Evolutionary conservation across 1,140 invertebrate genomes (phyloP).

Genomic region (Lepidurus packardi): DNA sequence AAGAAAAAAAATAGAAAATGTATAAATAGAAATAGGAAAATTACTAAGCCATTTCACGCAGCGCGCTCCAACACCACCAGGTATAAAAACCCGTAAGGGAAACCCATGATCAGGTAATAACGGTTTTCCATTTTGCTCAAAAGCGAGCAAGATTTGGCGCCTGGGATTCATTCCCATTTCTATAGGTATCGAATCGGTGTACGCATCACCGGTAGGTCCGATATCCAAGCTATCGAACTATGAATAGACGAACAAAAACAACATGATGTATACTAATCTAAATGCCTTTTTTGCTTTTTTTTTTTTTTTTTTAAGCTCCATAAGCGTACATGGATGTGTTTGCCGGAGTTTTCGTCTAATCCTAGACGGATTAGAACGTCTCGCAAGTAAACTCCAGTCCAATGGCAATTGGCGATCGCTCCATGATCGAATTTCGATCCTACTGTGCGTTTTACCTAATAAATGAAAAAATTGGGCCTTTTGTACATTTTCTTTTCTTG

Average conservation of each 20-base stretch:
- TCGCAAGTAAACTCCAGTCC: conserved; percentile 51
- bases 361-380: conserved; percentile 45
- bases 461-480: too few relatives aligned
- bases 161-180: conserved; percentile 51
- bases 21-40: background rate
- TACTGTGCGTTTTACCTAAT: background rate
- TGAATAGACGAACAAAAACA: background rate
- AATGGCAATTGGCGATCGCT: conserved; percentile 58
- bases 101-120: conserved; percentile 56
- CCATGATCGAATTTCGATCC: conserved; percentile 55
- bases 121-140: conserved; percentile 58
- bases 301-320: too few relatives aligned
- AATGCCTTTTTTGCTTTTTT: too few relatives aligned
- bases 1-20: conserved; percentile 2
- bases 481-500: too few relatives aligned
- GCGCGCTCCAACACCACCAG: conserved; percentile 65
- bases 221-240: conserved; percentile 51
- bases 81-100: conserved; percentile 54
- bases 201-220: conserved; percentile 47
- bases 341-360: conserved; percentile 43
- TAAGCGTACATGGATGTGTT: conserved; percentile 47
- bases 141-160: conserved; percentile 54
- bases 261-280: background rate
- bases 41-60: conserved; percentile 77
- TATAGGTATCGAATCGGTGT: conserved; percentile 56